Conservation (phyloP, 37 sponge, comb jelly and placozoan species). For the Aphrocallistes beatrix region DNA sequence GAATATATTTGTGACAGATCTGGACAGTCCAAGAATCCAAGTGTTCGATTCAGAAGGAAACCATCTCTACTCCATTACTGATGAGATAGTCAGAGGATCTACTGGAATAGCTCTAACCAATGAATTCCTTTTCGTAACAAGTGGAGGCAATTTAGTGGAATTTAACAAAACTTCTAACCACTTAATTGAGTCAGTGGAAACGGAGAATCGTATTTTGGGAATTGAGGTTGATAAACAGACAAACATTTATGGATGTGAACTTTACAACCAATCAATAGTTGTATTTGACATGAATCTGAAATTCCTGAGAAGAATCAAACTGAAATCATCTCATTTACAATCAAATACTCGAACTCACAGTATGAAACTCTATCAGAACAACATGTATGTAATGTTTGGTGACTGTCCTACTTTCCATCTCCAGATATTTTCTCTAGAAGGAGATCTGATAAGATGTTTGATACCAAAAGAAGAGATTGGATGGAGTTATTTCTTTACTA, state of each 20-base stretch:
- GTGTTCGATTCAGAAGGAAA: not conserved
- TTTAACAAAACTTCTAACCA: not conserved
- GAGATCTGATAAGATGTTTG: constrained; percentile 1
- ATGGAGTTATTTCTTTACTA: not conserved
- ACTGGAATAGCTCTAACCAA: not conserved
- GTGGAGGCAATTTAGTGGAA: not conserved
- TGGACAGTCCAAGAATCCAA: not conserved
- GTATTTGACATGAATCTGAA: not conserved
- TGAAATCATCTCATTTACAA: not conserved
- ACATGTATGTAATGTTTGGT: constrained; percentile 11
- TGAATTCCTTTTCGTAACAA: not conserved
- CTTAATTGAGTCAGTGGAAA: not conserved
- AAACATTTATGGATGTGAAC: not conserved
- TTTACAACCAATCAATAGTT: not conserved
- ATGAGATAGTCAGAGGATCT: not conserved
- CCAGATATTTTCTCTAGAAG: constrained; percentile 1
- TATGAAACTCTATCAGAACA: not conserved
- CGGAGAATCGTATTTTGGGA: not conserved
- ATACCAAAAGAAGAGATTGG: not conserved
- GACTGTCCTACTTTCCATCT: not conserved
- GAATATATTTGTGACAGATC: not conserved
- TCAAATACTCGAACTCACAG: not conserved
- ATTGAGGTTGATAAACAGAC: not conserved
- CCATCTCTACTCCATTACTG: not conserved
- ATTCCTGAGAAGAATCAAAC: constrained; percentile 15